Evolutionary conservation across 2,888 invertebrate genomes (phyloP), one percentile per base, ranked within the genome.

Genomic region (Brenthis hecate): DNA sequence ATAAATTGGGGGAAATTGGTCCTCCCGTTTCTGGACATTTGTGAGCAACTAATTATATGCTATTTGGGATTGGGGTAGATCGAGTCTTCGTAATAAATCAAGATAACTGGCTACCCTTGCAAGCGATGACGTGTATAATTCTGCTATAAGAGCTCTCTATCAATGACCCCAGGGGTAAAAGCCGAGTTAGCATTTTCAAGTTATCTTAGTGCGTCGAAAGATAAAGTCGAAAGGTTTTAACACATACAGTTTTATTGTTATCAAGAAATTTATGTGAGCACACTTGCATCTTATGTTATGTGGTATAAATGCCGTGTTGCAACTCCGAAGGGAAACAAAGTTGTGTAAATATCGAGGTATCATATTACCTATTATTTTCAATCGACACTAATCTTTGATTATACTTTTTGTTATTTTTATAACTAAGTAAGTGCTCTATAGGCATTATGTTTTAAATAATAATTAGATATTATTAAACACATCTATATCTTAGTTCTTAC

Each of bases 41-140:
- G 78, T 73, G 78, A 80, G 79, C 75, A 76, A 79, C 82, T 86
- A 86, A 87, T 85, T 83, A 81, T 82, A 74, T 79, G 81, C 79
- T 81, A 85, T 87, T 81, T 80, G 77, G 77, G 83, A 82, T 78
- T 19, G 65, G 69, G 43, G 61, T 54, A 54, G 56, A 54, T 54
- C 32, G 61, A 61, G 75, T 73, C 77, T 74, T 77, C 70, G 77
- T 75, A 75, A 87, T 90, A 89, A 88, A 90, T 91, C 86, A 88
- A 79, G 80, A 77, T 86, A 87, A 87, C 80, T 80, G 78, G 36
- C 8, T 11, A 43, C 36, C 78, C n/a, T 60, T 32, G 16, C 50
- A 43, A 11, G 36, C 36, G 36, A 11, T 43, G 36, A 43, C 36
- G 36, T 43, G 11, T 8, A 43, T 43, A 43, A 43, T 43, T 43